Evolutionary conservation across 1,140 invertebrate species (phyloP).

Genomic region (Cylas formicarius): DNA sequence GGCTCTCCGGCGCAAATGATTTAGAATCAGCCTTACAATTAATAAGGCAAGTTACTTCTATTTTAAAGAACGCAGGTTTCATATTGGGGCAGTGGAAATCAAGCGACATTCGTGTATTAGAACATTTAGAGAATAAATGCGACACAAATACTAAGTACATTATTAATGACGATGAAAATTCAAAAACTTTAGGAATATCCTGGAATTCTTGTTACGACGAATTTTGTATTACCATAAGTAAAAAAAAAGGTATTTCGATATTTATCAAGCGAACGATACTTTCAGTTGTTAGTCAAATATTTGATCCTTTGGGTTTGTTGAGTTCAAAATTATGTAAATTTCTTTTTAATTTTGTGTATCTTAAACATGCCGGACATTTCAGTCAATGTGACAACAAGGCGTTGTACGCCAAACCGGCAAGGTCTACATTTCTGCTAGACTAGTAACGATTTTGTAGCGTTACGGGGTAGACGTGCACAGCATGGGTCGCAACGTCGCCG

Average conservation of each 20-base stretch:
- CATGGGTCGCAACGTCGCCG: too few relatives aligned
- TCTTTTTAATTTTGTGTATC: too few relatives aligned
- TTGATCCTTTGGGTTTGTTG: slow-evolving; percentile 46
- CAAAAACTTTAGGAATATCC: slow-evolving; percentile 23
- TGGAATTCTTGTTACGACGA: slow-evolving; percentile 8
- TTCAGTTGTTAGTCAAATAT: slow-evolving; percentile 31
- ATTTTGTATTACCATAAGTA: slow-evolving; percentile 6
- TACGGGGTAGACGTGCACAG: too few relatives aligned
- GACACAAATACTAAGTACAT: slow-evolving; percentile 14
- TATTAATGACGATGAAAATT: slow-evolving; percentile 9
- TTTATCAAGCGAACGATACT: slow-evolving; percentile 9
- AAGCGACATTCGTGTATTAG: neutral
- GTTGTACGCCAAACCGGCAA: too few relatives aligned
- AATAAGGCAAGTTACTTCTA: slow-evolving; percentile 13
- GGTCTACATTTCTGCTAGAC: too few relatives aligned
- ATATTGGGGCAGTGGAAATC: slow-evolving; percentile 30
- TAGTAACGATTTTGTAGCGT: too few relatives aligned
- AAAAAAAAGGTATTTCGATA: neutral
- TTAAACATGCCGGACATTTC: too few relatives aligned
- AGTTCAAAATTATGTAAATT: too few relatives aligned
- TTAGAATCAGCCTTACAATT: too few relatives aligned
- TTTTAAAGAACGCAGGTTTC: slow-evolving; percentile 21
- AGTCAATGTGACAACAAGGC: too few relatives aligned
- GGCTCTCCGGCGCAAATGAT: slow-evolving; percentile 28
- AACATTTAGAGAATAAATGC: too few relatives aligned